phyloP scores from a whole-genome alignment of 2,113 vertebrate genomes.

The Caloenas nicobarica region DNA sequence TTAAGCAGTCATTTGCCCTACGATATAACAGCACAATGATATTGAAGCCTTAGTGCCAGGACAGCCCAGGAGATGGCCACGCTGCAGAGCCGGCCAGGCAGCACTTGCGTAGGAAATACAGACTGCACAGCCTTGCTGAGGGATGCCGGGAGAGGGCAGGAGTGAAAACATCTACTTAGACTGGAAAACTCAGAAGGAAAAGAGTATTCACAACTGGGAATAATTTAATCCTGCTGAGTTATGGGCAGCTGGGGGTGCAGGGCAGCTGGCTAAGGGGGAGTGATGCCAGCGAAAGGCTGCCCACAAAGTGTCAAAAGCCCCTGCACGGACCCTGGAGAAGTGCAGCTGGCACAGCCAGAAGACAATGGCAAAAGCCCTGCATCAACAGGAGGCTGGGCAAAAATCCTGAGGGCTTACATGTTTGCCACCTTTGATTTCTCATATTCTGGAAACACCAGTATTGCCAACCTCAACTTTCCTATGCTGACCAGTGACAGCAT shows the following conservation, averaged over 20 bases:
- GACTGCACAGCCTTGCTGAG: neutral
- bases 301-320: rapidly evolving
- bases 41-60: neutral
- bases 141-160: neutral
- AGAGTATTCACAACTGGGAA: neutral
- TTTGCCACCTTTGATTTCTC: neutral
- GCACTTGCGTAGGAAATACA: neutral
- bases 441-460: neutral
- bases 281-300: neutral
- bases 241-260: neutral
- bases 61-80: rapidly evolving
- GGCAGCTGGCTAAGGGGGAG: neutral
- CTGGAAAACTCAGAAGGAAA: neutral
- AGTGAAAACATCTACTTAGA: neutral
- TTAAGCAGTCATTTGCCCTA: neutral
- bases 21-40: neutral
- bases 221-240: neutral
- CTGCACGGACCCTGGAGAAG: neutral
- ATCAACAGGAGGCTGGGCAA: neutral
- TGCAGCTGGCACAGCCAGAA: neutral
- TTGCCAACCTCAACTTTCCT: neutral
- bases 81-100: neutral
- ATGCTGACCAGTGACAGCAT: neutral
- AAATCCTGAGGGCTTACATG: neutral
- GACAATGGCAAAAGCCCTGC: neutral